Base-by-base conservation (phyloP, 2,113 vertebrate genomes). In the Coregonus clupeaformis region DNA sequence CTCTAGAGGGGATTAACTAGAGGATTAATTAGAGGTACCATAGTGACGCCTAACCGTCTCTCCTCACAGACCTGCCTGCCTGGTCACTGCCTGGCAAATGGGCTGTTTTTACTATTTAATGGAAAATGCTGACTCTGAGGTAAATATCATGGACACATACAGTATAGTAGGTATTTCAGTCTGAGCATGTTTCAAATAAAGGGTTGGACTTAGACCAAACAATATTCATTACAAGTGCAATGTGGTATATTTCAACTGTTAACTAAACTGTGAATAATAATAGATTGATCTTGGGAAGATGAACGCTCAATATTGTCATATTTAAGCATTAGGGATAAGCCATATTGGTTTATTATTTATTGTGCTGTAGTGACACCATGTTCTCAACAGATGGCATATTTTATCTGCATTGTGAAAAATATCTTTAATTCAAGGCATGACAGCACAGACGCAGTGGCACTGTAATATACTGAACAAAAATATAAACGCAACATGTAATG, bases 301-400 rank as follows among this genome's bases (percentile, higher is more conserved):
- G 1, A 62, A 62, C 11, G n/a, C 2, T 42, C 7, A 11, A 42
- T 11, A 11, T 11, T 42, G 9, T 12, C 59, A 62, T 11, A 62
- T 24, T 62, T 62, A 3, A 22, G 59, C 16, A 2, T 2, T 7
- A 2, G 20, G 3, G n/a, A 62, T 62, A 22, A 2, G 7, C 12
- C 59, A 12, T 52, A 52, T 18, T 52, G 12, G 49, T 52, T 18
- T 52, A 45, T 45, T 45, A 52, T 52, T 52, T 25, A 24, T 24
- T 32, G 27, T 11, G 14, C 25, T 77, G 74, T 71, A 79, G 69
- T 84, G 24, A 29, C 69, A 36, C 29, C 0, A 0, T 76, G 18
- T 9, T 24, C 66, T 64, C 87, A 82, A 78, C 67, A 89, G 90
- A 65, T 88, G 87, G 80, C 72, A 27, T 27, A 72, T 70, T 84